phyloP scores from a whole-genome alignment of 2,888 invertebrate genomes.

The Andrena fulva region DNA sequence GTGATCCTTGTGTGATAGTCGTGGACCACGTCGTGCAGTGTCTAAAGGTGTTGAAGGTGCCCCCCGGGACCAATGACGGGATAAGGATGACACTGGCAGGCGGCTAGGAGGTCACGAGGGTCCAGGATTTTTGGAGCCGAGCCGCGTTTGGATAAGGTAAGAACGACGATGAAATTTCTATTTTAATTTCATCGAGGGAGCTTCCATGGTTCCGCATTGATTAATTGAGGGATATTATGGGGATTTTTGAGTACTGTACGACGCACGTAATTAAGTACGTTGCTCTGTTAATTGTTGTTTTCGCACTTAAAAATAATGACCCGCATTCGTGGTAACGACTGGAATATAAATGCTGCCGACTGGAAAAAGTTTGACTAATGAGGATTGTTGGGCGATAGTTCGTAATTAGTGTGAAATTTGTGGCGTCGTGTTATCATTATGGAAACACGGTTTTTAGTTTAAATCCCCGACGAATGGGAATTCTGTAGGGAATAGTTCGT shows the following conservation, averaged over 20 bases:
- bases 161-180: neutral
- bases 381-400: constrained; percentile 4
- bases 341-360: neutral
- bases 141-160: constrained; percentile 42
- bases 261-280: neutral
- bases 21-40: constrained; percentile 63
- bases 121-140: constrained; percentile 25
- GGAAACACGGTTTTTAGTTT: neutral
- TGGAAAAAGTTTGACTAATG: constrained; percentile 8
- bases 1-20: constrained; percentile 55
- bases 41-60: constrained; percentile 65
- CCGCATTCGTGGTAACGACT: neutral
- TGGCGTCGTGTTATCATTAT: neutral
- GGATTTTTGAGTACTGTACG: neutral
- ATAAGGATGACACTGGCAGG: constrained; percentile 42
- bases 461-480: neutral
- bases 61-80: constrained; percentile 33
- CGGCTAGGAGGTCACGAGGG: constrained; percentile 11
- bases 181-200: neutral
- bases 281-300: constrained; percentile 1
- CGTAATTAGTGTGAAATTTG: neutral
- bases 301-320: neutral
- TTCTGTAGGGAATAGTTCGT: neutral
- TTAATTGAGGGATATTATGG: neutral
- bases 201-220: neutral